A percentile compares a stretch with the other conserved stretches of the same genome.
Evolutionary conservation across 2,797 vertebrate genomes (phyloP).

Genomic region (Crenichthys baileyi): DNA sequence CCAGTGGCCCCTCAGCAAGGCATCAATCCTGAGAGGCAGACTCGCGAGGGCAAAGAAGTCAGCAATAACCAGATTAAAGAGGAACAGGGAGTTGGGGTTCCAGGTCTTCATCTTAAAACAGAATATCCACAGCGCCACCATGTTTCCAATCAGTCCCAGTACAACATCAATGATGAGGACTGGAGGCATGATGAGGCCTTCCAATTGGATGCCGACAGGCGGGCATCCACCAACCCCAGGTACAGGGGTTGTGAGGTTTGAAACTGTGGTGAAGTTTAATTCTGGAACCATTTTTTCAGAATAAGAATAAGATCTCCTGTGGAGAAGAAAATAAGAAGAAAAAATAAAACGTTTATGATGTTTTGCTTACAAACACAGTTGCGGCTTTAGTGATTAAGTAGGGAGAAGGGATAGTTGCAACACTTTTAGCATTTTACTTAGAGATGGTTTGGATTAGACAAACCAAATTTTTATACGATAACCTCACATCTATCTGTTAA

Average conservation of each 20-base stretch:
- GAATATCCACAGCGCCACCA: conserved; percentile 77
- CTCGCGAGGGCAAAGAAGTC: conserved; percentile 79
- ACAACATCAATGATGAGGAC: conserved; percentile 77
- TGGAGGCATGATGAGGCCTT: conserved; percentile 69
- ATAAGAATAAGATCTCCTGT: neutral
- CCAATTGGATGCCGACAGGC: conserved; percentile 68
- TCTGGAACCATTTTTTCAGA: conserved; percentile 11
- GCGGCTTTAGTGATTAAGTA: conserved; percentile 8
- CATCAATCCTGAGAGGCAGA: conserved; percentile 75
- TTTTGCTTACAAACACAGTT: neutral
- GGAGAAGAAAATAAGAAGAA: neutral
- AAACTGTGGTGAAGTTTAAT: conserved; percentile 8
- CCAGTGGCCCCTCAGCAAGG: conserved; percentile 69
- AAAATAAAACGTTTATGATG: no score
- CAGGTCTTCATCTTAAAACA: conserved; percentile 75
- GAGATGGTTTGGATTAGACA: no score
- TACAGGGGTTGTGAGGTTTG: conserved; percentile 14
- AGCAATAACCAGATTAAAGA: conserved; percentile 78
- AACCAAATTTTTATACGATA: no score
- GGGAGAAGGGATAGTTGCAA: no score
- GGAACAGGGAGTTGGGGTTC: conserved; percentile 75
- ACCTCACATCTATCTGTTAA: no score
- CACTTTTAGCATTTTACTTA: no score
- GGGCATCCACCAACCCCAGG: conserved; percentile 51
- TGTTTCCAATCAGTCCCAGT: conserved; percentile 75